Percentiles rank a stretch among this genome's conserved stretches.
Evolutionary conservation across 2,113 vertebrate genomes (phyloP).

Genomic region (Gallinago media): DNA sequence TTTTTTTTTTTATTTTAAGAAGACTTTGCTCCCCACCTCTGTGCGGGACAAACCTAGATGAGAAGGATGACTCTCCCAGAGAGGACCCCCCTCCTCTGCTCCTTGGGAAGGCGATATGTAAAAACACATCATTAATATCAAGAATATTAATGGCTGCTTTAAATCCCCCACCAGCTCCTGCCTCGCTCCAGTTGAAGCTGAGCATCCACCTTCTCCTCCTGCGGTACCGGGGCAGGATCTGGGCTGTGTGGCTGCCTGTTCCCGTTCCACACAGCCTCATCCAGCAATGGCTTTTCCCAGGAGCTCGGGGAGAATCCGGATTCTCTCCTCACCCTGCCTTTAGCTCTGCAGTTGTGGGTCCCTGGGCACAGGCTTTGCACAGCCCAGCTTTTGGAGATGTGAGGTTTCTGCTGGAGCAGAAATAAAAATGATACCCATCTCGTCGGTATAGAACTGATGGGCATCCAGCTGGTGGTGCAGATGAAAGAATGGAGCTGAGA

Average conservation of each 20-base stretch:
- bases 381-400: neutral
- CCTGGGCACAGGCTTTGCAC: too few relatives aligned
- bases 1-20: neutral
- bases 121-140: neutral
- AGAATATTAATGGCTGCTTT: neutral
- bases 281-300: neutral
- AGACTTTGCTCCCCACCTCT: neutral
- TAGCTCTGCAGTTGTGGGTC: too few relatives aligned
- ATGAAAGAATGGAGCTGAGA: neutral
- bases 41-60: accelerated
- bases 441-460: accelerated
- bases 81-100: neutral
- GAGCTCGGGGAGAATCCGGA: accelerated
- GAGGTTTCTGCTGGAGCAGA: neutral
- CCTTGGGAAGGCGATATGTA: neutral
- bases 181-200: neutral
- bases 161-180: neutral
- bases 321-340: neutral
- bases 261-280: neutral
- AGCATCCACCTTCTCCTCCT: neutral
- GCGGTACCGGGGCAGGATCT: neutral
- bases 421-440: neutral
- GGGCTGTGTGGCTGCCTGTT: neutral
- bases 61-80: neutral
- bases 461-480: accelerated